Conservation (phyloP, 2,888 invertebrate genomes). For the Macrophya alboannulata region DNA sequence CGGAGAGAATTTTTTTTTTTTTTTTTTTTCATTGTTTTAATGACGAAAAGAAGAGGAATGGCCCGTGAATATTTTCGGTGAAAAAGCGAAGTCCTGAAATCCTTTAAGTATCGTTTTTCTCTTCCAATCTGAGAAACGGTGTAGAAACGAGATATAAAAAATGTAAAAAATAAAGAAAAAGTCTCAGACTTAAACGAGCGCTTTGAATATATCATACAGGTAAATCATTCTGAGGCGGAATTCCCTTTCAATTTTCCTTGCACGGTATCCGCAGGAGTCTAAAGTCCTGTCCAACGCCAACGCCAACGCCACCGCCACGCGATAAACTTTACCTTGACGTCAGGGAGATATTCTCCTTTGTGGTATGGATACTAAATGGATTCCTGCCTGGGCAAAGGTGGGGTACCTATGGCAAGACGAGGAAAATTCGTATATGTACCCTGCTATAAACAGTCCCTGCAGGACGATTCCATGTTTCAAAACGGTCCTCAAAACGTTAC, state of each 20-base stretch:
- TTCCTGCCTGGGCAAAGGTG: constrained; percentile 1
- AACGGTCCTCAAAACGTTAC: constrained; percentile 17
- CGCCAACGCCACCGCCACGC: background rate
- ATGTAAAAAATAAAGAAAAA: background rate
- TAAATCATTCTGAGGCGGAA: constrained; percentile 26
- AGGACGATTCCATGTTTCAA: constrained; percentile 14
- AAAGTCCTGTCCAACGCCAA: constrained; percentile 19
- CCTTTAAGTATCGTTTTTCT: background rate
- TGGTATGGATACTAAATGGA: constrained; percentile 37
- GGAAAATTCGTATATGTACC: background rate
- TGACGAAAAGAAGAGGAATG: background rate
- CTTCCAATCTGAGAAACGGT: background rate
- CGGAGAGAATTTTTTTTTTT: background rate
- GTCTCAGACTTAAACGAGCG: background rate
- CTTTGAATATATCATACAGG: background rate
- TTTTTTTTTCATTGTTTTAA: background rate
- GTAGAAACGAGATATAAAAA: background rate
- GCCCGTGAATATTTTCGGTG: background rate
- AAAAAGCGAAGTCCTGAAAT: background rate
- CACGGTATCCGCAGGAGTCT: background rate
- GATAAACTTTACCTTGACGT: constrained; percentile 32
- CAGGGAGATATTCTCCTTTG: constrained; percentile 27
- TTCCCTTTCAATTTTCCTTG: constrained; percentile 2
- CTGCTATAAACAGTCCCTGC: background rate
- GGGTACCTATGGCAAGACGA: background rate